Evolutionary conservation across 2,113 vertebrate genomes (phyloP), one percentile per base, ranked within the genome.

Genomic region (Rissa tridactyla): DNA sequence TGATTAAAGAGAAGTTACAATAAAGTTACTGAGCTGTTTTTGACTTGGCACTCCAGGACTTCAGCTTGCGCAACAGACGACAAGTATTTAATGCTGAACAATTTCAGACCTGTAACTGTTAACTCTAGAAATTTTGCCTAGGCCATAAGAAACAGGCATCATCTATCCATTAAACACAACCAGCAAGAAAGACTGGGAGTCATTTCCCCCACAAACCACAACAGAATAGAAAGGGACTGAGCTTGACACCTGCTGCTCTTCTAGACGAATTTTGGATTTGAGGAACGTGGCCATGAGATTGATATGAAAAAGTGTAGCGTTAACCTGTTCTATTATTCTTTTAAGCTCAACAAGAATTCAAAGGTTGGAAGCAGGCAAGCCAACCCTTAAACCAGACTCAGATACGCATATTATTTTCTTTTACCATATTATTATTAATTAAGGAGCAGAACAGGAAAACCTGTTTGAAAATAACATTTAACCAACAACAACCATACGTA

Each of bases 401-500:
- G 49, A 54, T 22, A 66, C 0, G 3, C 2, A 1, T 6, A 14
- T 29, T 69, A 32, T 25, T 80, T 36, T 79, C 49, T 49, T 92
- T n/a, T 55, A 93, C 44, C 8, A 36, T 29, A 19, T n/a, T 61
- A 34, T 36, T 55, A 60, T 26, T 60, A 76, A 34, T 38, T 44
- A 82, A 75, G 15, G 26, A 86, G 34, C 55, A 87, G 23, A 90
- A 29, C 21, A 54, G 36, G 46, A 86, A 86, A 94, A 70, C 10
- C 22, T 54, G 13, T n/a, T 60, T 61, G 36, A 73, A 57, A 89
- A 25, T 62, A 82, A 52, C 52, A 82, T 72, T 79, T 76, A 82
- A 85, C 5, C 32, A 82, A 3, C 29, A 54, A 38, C 23, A 66
- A 78, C 22, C 32, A 57, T 25, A 66, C 0, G 0, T 5, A 65